Conservation (phyloP, 2,888 invertebrate species). For the Hoplodrina ambigua region DNA sequence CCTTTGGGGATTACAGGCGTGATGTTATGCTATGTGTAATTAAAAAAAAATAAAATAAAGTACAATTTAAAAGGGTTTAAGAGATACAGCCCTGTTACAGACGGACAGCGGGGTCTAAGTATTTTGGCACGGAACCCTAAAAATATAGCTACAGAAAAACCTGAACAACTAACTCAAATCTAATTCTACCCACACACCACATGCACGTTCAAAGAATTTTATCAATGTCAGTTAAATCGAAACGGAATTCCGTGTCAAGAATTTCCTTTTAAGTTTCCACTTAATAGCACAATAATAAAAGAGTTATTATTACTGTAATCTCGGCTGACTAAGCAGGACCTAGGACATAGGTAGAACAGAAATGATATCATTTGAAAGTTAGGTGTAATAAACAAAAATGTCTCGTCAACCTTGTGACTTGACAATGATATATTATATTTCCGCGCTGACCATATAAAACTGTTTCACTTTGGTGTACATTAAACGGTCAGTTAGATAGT, state of each 20-base stretch:
- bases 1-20: too few species aligned
- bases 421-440: slow-evolving; percentile 46
- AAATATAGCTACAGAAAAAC: slow-evolving; percentile 8
- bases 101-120: too few species aligned
- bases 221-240: slow-evolving; percentile 35
- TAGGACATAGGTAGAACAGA: slow-evolving; percentile 18
- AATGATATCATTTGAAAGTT: slow-evolving; percentile 50
- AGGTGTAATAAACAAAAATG: slow-evolving; percentile 47
- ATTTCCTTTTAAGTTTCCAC: slow-evolving; percentile 30
- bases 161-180: slow-evolving; percentile 8
- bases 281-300: slow-evolving; percentile 14
- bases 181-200: not conserved
- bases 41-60: too few species aligned
- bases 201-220: slow-evolving; percentile 39
- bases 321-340: slow-evolving; percentile 18
- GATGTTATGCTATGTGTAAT: too few species aligned
- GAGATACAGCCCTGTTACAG: too few species aligned
- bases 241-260: slow-evolving; percentile 48
- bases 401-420: slow-evolving; percentile 34
- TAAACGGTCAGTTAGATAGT: not conserved
- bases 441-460: slow-evolving; percentile 2
- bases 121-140: too few species aligned
- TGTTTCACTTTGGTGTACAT: not conserved
- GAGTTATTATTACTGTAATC: slow-evolving; percentile 20
- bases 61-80: too few species aligned